Conservation (phyloP, 2,113 vertebrate species). For the Tragelaphus scriptus region DNA sequence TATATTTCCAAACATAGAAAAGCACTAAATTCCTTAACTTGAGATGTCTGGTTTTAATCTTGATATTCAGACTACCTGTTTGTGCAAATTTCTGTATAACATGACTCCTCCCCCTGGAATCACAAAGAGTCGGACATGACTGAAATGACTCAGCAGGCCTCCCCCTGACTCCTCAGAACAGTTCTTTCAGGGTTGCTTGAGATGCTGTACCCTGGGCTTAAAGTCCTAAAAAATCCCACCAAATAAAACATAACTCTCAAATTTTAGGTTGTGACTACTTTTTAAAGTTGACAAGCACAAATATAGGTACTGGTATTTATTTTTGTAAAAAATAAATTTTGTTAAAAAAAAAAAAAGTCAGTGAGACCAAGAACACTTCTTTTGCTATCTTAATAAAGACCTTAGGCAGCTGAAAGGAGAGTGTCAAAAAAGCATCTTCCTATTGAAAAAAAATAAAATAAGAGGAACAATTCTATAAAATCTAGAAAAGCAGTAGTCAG, state of each 20-base stretch:
- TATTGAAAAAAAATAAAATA: neutral
- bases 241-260: neutral
- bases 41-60: neutral
- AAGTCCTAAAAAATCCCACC: neutral
- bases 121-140: fast-evolving
- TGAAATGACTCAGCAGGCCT: neutral
- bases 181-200: neutral
- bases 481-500: neutral
- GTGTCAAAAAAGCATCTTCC: neutral
- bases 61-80: neutral
- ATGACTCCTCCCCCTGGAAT: neutral
- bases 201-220: neutral
- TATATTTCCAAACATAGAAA: neutral
- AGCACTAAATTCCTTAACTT: neutral
- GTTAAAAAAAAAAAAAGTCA: neutral
- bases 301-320: neutral
- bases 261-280: neutral
- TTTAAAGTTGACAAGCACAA: neutral
- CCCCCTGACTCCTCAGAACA: neutral
- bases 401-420: neutral
- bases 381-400: conserved; percentile 18
- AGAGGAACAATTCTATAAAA: neutral
- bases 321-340: neutral
- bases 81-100: neutral
- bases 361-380: neutral